A percentile compares a stretch with the other conserved stretches of the same genome.
Conservation (phyloP, 1,140 invertebrate species). For the Antheraea mylitta region DNA sequence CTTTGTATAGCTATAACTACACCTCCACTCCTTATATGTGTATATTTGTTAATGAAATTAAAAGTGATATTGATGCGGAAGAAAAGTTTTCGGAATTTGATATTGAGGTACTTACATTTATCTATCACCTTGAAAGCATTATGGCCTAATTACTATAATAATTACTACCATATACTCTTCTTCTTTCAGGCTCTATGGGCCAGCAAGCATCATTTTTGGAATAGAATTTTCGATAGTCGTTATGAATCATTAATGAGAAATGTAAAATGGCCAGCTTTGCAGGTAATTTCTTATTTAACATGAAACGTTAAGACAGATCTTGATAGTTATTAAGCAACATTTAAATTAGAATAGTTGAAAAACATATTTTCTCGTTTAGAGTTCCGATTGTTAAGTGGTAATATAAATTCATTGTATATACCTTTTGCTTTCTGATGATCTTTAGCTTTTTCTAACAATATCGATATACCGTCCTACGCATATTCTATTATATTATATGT, state of each 20-base stretch:
- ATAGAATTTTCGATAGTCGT: conserved; percentile 53
- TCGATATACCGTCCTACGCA: no score
- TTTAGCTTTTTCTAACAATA: no score
- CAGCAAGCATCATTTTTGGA: conserved; percentile 50
- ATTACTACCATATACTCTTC: neutral
- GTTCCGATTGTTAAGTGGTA: no score
- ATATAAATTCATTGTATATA: no score
- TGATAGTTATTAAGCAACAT: no score
- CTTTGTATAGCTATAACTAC: conserved; percentile 33
- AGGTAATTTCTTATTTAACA: conserved; percentile 34
- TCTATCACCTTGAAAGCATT: no score
- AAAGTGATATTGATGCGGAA: conserved; percentile 51
- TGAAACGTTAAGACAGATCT: no score
- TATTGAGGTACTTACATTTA: conserved; percentile 44
- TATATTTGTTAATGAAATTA: conserved; percentile 28
- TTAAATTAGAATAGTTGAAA: no score
- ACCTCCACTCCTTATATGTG: conserved; percentile 35
- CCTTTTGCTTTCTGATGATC: no score
- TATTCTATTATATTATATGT: neutral
- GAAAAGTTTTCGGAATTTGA: conserved; percentile 49
- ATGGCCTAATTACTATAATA: neutral
- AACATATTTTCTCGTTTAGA: no score
- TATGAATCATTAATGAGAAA: conserved; percentile 65
- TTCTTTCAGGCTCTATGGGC: conserved; percentile 54
- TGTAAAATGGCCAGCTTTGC: conserved; percentile 58